phyloP scores from a whole-genome alignment of 2,797 vertebrate species.

The Alcedo quadribrachys region DNA sequence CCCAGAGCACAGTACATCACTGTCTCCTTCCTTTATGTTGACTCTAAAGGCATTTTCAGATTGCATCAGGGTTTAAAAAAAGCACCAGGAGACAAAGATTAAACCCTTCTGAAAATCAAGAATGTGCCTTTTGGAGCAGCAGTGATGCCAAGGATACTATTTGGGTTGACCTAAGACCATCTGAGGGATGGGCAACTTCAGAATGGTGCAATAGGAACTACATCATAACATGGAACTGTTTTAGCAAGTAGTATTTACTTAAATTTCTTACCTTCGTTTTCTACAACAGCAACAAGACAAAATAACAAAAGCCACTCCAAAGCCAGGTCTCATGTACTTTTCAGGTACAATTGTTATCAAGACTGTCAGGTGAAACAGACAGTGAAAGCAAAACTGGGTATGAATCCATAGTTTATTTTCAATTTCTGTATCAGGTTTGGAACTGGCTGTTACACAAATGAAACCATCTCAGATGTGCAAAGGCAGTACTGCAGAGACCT shows the following conservation, averaged over 20 bases:
- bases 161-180: constrained; percentile 1
- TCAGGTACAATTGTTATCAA: not conserved
- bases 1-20: not conserved
- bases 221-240: not conserved
- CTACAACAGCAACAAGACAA: not conserved
- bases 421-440: constrained; percentile 13
- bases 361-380: not conserved
- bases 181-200: not conserved
- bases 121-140: not conserved
- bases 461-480: constrained; percentile 35
- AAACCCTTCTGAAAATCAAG: constrained; percentile 42
- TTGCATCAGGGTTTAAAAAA: constrained; percentile 10
- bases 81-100: constrained; percentile 13
- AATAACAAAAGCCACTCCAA: not conserved
- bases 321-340: not conserved
- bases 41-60: constrained; percentile 43
- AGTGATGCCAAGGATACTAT: constrained; percentile 39
- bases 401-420: constrained; percentile 16
- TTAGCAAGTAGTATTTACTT: not conserved
- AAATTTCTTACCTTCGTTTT: not conserved
- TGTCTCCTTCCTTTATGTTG: not conserved
- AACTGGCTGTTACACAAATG: constrained; percentile 23
- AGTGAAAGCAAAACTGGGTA: not conserved
- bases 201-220: not conserved
- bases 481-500: constrained; percentile 3